phyloP scores from a whole-genome alignment of 2,113 vertebrate species.

The Dicrurus megarhynchus region DNA sequence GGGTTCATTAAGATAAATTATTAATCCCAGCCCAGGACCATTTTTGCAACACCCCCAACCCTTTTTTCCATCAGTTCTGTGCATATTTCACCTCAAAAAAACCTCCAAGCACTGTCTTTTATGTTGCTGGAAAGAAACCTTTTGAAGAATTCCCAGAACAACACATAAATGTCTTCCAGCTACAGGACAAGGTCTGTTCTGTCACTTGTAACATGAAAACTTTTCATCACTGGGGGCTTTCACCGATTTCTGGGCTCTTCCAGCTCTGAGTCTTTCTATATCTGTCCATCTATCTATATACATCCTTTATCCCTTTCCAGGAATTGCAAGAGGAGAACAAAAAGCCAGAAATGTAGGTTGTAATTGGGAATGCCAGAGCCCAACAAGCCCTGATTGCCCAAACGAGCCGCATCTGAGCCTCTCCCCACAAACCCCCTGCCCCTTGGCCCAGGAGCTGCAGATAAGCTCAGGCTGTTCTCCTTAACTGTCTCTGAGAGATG shows the following conservation, averaged over 20 bases:
- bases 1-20: neutral
- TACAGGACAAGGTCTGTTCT: neutral
- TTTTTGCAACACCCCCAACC: neutral
- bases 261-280: neutral
- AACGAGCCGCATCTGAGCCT: neutral
- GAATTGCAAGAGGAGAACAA: neutral
- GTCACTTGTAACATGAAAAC: neutral
- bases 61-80: neutral
- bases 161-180: neutral
- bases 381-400: neutral
- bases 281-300: neutral
- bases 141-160: neutral
- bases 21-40: neutral
- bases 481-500: fast-evolving
- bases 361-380: neutral
- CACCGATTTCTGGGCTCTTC: neutral
- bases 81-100: neutral
- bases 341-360: neutral
- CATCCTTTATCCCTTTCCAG: neutral
- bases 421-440: no score
- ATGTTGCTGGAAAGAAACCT: neutral
- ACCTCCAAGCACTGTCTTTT: no score
- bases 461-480: neutral
- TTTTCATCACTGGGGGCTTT: neutral
- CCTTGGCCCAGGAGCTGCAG: neutral